These are phyloP conservation scores for Chaetodon trifascialis DNA, from an alignment of 2,113 vertebrate species.

Conservation along the genomic window DNA sequence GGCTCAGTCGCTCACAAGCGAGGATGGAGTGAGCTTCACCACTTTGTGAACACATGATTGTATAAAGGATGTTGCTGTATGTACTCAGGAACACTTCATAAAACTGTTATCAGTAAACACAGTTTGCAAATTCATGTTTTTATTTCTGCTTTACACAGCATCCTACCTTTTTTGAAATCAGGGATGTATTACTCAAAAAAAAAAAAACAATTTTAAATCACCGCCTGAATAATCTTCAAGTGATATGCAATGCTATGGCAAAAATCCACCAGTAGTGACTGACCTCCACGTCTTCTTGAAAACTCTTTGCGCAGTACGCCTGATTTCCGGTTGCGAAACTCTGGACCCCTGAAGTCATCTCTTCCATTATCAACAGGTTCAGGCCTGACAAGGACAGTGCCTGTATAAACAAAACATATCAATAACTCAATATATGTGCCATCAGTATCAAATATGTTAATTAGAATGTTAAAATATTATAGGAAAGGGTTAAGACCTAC, in stretches of 20 bases:
- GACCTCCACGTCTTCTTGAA: constrained; percentile 94
- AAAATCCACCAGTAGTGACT: constrained; percentile 34
- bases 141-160: too few species aligned
- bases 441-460: background rate
- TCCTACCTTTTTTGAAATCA: background rate
- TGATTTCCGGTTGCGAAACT: constrained; percentile 92
- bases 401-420: constrained; percentile 72
- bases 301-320: constrained; percentile 89
- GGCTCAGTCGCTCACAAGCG: too few species aligned
- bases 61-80: too few species aligned
- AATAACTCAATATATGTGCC: background rate
- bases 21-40: too few species aligned
- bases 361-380: constrained; percentile 94
- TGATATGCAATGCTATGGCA: background rate
- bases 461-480: background rate
- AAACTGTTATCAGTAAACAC: too few species aligned
- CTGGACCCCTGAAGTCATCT: constrained; percentile 99
- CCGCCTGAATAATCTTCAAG: background rate
- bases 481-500: constrained; percentile 71
- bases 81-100: too few species aligned
- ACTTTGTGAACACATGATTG: too few species aligned
- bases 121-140: too few species aligned
- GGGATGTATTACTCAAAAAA: background rate
- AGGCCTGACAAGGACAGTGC: constrained; percentile 94
- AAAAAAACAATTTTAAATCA: background rate